Percentiles rank a stretch among this genome's conserved stretches.
Evolutionary conservation across 2,113 vertebrate genomes (phyloP).

Genomic region (Labeo rohita): DNA sequence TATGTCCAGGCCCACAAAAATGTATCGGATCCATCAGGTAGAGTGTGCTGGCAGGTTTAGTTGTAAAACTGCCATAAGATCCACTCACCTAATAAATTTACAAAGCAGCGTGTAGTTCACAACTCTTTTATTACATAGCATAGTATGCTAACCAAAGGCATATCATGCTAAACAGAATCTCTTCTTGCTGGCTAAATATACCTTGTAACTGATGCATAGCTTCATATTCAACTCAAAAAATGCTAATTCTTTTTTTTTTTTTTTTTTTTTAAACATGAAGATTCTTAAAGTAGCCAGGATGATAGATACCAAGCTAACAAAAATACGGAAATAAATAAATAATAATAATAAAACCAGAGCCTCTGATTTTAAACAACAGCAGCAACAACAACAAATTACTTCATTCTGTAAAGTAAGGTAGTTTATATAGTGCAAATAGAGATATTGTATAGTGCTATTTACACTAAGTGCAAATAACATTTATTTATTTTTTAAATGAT

Average conservation of each 20-base stretch:
- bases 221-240: background rate
- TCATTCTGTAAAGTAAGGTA: too few species aligned
- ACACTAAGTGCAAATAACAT: too few species aligned
- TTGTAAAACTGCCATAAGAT: slow-evolving; percentile 29
- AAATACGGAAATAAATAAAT: too few species aligned
- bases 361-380: too few species aligned
- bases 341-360: too few species aligned
- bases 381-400: too few species aligned
- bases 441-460: too few species aligned
- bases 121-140: background rate
- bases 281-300: background rate
- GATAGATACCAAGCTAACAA: background rate
- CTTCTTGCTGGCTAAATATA: background rate
- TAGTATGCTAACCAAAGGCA: slow-evolving; percentile 6
- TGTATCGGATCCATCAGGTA: background rate
- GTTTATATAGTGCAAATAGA: too few species aligned
- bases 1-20: background rate
- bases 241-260: too few species aligned
- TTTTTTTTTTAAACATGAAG: background rate
- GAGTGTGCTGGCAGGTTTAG: slow-evolving; percentile 15
- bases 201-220: background rate
- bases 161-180: background rate
- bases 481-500: too few species aligned
- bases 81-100: slow-evolving; percentile 26
- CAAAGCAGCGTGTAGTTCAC: background rate